Evolutionary conservation across 2,888 invertebrate species (phyloP), one percentile per base, ranked within the genome.

Genomic region (Trichopria drosophilae): DNA sequence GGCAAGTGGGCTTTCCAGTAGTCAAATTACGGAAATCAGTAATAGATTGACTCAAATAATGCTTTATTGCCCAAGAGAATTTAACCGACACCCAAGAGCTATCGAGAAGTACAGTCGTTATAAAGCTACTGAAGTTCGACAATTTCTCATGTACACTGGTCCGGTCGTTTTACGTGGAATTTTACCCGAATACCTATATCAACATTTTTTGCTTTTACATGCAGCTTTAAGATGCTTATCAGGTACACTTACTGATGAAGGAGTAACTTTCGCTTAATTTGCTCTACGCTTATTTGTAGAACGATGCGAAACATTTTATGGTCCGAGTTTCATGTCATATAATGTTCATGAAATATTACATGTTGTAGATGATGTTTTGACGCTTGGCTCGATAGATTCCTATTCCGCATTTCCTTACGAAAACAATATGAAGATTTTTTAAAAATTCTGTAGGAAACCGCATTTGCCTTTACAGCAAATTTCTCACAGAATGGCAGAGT

Each of bases 371-470:
- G 39, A 39, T 7, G 18, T 15, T 31, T 7, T 23, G 18, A 29
- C 20, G 10, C 37, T 53, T 12, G 53, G 44, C 28, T 24, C 34
- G 16, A 10, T 53, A 1, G 43, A 53, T 28, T 39, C 42, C 15
- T 48, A 35, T 16, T 48, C 43, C 4, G 53, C 53, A 6, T 48
- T 53, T 31, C 12, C 35, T n/a, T 53, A 32, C 20, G 53, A 48
- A 43, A 53, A 37, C 28, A 42, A 53, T 31, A 53, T 53, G 42
- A 19, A 16, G 12, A 45, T 40, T n/a, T 51, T 40, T 13, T 13
- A 36, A 35, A 34, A 40, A 35, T 2, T 9, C 19, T 29, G 19
- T 4, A 41, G 26, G 13, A 48, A 48, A 32, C 32, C 41, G 7
- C 10, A 13, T 22, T 3, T 13, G 7, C 24, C 32, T 15, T 26